Evolutionary conservation across 2,113 vertebrate species (phyloP).

Genomic region (Gallinago media): DNA sequence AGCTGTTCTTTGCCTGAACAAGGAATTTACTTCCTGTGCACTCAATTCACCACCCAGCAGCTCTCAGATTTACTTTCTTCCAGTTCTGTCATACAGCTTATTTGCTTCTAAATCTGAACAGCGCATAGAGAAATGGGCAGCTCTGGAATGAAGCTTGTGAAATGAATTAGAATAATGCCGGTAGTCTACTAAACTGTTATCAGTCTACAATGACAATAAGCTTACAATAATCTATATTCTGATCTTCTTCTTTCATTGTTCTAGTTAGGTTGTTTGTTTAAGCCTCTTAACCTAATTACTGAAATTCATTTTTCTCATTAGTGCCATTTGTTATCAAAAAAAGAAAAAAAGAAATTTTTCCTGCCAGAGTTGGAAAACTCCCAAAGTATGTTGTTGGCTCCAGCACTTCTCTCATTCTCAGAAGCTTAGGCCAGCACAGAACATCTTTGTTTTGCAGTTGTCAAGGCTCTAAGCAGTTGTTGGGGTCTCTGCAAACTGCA

Average conservation of each 20-base stretch:
- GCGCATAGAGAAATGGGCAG: background rate
- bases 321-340: constrained; percentile 59
- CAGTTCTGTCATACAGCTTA: background rate
- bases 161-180: background rate
- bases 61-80: constrained; percentile 3
- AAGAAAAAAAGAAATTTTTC: background rate
- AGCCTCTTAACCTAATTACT: constrained; percentile 61
- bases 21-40: constrained; percentile 15
- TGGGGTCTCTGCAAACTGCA: background rate
- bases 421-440: constrained; percentile 11
- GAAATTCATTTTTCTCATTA: constrained; percentile 55
- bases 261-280: constrained; percentile 56
- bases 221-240: constrained; percentile 53
- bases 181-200: constrained; percentile 10
- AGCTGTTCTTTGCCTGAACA: constrained; percentile 21
- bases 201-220: constrained; percentile 34
- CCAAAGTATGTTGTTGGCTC: background rate
- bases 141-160: background rate
- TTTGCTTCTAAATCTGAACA: background rate
- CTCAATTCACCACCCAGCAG: background rate
- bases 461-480: constrained; percentile 19
- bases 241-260: constrained; percentile 56
- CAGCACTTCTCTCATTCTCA: background rate
- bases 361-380: constrained; percentile 5
- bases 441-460: constrained; percentile 46